Evolutionary conservation across 2,888 invertebrate genomes (phyloP).

Genomic region (Tricholauxania praeusta): DNA sequence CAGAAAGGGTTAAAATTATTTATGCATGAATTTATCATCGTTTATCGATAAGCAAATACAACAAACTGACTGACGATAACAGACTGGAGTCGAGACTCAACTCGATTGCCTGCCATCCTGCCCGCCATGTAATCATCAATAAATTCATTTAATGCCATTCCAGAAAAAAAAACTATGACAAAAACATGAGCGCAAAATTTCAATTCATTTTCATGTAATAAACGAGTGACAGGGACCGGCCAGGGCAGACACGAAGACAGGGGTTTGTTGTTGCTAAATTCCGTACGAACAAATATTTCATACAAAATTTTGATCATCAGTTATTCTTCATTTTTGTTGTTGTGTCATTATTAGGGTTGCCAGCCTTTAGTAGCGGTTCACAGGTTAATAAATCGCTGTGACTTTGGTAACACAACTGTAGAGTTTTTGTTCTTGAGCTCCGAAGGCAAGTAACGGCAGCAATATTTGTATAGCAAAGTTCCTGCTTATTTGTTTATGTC

Average conservation of each 20-base stretch:
- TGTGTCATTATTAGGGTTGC: neutral
- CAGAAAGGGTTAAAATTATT: constrained; percentile 18
- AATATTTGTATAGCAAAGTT: neutral
- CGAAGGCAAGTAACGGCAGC: neutral
- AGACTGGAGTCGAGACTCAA: neutral
- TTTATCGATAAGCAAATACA: constrained; percentile 25
- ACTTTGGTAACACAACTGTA: constrained; percentile 10
- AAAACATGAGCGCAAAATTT: constrained; percentile 28
- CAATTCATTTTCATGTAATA: neutral
- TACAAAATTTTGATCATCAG: constrained; percentile 25
- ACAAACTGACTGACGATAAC: neutral
- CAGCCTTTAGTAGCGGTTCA: constrained; percentile 8
- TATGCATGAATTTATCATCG: constrained; percentile 32
- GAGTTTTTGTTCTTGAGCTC: neutral
- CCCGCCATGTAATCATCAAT: neutral
- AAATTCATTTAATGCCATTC: constrained; percentile 8
- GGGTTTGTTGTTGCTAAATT: too few relatives aligned
- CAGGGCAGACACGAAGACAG: too few relatives aligned
- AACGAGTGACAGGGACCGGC: too few relatives aligned
- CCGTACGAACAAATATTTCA: constrained; percentile 18
- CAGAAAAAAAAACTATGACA: neutral
- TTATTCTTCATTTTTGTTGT: neutral
- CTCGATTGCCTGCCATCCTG: neutral
- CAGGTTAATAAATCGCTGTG: constrained; percentile 42
- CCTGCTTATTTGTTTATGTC: constrained; percentile 35